Evolutionary conservation across 1,140 invertebrate genomes (phyloP), one percentile per base, ranked within the genome.

Genomic region (Eriosoma lanigerum): DNA sequence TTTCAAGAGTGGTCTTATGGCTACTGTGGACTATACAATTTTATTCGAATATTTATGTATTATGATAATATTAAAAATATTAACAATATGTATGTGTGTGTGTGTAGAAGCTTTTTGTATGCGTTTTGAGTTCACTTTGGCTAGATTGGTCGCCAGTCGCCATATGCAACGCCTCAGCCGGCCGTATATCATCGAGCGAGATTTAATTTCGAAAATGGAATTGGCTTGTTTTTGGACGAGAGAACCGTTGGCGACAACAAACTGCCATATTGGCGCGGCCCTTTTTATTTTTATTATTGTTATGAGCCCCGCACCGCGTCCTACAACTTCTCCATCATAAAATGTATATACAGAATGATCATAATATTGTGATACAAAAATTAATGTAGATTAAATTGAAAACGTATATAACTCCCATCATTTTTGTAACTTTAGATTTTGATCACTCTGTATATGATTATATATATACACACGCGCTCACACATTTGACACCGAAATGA

Each of bases 171-270:
- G 75, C 75, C 75, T 78, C 75, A 62, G 54, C 38, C 75, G 56
- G 38, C 56, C 54, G 56, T 78, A 60, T 62, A 78, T 78, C 56
- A 62, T 78, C 54, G 38, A 56, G 9, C 72, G 52, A 75, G 75
- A 78, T 78, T 78, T 78, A 78, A 78, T 78, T 78, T 78, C 24
- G 75, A 29, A 78, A 78, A 78, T 78, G 75, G 75, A 78, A 78
- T 78, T 78, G 75, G 75, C 75, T 58, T 78, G 75, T 78, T 78
- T 60, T 78, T 44, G n/a, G 75, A 78, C 75, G 54, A 38, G 72
- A 75, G 50, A 54, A 58, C 72, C 24, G 72, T 75, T 60, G 75
- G 75, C 75, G 75, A 78, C 75, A 60, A 46, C 75, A 60, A 58
- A 78, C 54, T 78, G 75, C 75, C 75, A 78, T 78, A 78, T 78